phyloP scores from a whole-genome alignment of 1,140 invertebrate genomes.

The Stegodyphus mimosarum region DNA sequence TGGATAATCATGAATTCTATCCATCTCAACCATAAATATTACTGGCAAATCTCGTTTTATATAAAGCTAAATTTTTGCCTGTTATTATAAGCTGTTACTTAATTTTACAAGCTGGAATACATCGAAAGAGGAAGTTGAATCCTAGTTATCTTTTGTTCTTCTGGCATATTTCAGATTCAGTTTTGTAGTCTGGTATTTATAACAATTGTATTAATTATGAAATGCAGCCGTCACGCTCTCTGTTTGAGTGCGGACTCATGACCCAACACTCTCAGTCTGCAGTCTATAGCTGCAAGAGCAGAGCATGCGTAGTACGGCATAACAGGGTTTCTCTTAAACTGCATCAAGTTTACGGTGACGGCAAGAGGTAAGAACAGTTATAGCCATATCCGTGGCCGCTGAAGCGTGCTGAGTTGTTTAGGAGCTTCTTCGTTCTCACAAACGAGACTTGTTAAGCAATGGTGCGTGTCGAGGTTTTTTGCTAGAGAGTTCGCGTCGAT shows the following conservation, averaged over 20 bases:
- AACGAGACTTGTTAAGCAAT: constrained; percentile 48
- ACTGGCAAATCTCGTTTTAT: no score
- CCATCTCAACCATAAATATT: no score
- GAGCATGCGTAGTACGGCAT: not conserved
- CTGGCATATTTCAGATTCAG: not conserved
- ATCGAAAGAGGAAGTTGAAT: not conserved
- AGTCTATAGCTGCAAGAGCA: not conserved
- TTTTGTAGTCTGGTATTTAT: not conserved
- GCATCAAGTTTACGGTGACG: constrained; percentile 29
- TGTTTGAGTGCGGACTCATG: not conserved
- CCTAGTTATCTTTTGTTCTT: not conserved
- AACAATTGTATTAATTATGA: constrained; percentile 33
- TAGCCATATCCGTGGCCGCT: constrained; percentile 31
- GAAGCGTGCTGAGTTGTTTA: constrained; percentile 44
- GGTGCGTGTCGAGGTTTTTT: constrained; percentile 36
- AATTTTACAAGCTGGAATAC: not conserved
- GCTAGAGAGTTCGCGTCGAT: constrained; percentile 40
- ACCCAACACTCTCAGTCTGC: not conserved
- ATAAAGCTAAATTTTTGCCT: no score
- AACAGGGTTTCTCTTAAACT: not conserved
- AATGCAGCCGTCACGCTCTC: constrained; percentile 22
- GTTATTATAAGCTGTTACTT: no score
- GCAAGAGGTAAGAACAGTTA: constrained; percentile 52
- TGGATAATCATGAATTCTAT: no score
- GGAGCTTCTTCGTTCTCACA: constrained; percentile 36